A percentile compares a stretch with the other conserved stretches of the same genome.
Conservation (phyloP, 2,113 vertebrate species). For the Bathybates hornii region DNA sequence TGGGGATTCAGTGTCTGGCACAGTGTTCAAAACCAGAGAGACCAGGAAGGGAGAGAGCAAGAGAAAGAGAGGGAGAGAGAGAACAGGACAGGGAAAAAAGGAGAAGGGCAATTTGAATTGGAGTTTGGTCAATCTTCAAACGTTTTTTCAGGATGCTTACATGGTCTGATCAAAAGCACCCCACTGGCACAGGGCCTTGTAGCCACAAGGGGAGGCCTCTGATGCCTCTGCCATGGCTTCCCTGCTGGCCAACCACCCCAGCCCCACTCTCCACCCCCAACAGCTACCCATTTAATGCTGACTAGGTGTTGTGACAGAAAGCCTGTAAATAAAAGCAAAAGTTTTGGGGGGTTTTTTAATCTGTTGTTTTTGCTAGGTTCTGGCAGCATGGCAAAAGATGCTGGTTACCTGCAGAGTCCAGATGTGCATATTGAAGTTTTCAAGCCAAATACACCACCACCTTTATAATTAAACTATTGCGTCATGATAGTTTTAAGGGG, state of each 20-base stretch:
- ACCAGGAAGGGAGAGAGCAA: background rate
- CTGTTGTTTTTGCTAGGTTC: background rate
- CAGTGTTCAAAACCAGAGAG: slow-evolving; percentile 37
- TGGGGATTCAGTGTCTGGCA: slow-evolving; percentile 43
- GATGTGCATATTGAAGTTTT: background rate
- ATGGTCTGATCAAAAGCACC: slow-evolving; percentile 62
- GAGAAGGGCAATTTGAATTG: slow-evolving; percentile 51
- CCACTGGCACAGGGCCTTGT: slow-evolving; percentile 48
- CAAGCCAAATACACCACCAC: background rate
- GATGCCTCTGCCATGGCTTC: slow-evolving; percentile 46
- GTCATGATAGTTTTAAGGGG: background rate
- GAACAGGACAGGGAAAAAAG: background rate
- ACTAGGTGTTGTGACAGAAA: background rate
- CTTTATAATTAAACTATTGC: background rate
- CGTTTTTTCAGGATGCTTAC: slow-evolving; percentile 56
- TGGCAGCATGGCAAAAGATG: background rate
- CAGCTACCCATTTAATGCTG: background rate
- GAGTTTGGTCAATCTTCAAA: slow-evolving; percentile 67
- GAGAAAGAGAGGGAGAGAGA: background rate
- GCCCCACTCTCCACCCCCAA: background rate
- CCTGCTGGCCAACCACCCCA: background rate
- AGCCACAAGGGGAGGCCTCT: slow-evolving; percentile 38
- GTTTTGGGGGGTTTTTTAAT: background rate
- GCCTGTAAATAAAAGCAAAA: background rate
- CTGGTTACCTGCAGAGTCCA: background rate